Evolutionary conservation across 1,140 invertebrate species (phyloP).

Genomic region (Macrobrachium rosenbergii): DNA sequence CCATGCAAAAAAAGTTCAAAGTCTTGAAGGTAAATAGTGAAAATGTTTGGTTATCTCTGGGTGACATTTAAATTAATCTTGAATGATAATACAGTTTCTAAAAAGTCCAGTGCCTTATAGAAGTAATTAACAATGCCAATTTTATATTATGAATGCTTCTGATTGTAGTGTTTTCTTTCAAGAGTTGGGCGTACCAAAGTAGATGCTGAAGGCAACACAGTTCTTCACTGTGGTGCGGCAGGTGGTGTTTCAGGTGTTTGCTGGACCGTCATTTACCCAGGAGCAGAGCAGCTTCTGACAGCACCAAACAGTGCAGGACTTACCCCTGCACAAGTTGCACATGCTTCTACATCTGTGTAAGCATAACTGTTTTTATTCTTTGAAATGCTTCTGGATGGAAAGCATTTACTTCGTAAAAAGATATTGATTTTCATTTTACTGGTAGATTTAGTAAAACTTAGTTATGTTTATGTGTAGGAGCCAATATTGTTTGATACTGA

Average conservation of each 20-base stretch:
- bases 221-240: constrained; percentile 27
- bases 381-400: background rate
- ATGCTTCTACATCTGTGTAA: constrained; percentile 40
- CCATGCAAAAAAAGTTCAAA: background rate
- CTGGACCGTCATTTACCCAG: constrained; percentile 39
- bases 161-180: background rate
- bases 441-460: too few species aligned
- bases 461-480: too few species aligned
- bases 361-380: background rate
- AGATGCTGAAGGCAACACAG: constrained; percentile 49
- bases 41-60: background rate
- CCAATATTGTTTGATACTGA: too few species aligned
- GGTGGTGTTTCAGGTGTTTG: constrained; percentile 52
- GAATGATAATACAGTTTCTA: too few species aligned
- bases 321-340: constrained; percentile 50
- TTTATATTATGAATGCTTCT: background rate
- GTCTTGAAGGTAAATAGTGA: background rate
- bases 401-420: background rate
- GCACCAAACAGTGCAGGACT: constrained; percentile 30
- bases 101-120: too few species aligned
- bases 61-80: too few species aligned
- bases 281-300: constrained; percentile 41
- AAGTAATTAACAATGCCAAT: too few species aligned
- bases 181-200: constrained; percentile 45
- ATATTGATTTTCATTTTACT: background rate